Conservation (phyloP, 2,113 vertebrate genomes). For the Gnathonemus echidnorhynchus region DNA sequence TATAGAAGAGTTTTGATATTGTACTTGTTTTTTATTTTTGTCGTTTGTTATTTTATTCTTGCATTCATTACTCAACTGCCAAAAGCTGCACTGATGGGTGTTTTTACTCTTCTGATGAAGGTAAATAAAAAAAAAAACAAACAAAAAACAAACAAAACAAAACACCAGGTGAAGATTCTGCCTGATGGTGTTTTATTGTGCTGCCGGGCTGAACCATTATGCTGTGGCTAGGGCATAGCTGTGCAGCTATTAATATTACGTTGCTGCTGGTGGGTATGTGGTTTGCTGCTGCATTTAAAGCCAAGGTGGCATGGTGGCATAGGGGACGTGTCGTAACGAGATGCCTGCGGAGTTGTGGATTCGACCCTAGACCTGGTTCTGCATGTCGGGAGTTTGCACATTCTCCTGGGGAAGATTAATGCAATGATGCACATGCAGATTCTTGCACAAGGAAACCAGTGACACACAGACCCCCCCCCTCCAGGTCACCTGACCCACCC, state of each 20-base stretch:
- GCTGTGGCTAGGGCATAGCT: background rate
- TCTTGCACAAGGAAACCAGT: background rate
- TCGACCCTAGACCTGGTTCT: background rate
- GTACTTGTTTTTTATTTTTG: background rate
- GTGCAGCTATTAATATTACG: background rate
- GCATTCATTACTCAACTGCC: background rate
- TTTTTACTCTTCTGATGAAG: background rate
- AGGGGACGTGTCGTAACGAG: background rate
- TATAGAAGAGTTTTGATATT: background rate
- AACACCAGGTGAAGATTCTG: background rate
- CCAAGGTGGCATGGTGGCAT: background rate
- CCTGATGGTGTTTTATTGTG: background rate
- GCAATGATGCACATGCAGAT: background rate
- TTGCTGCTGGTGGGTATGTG: background rate
- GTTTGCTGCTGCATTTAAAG: background rate
- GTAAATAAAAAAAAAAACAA: background rate
- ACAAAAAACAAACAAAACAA: too few relatives aligned
- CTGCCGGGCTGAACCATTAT: too few relatives aligned
- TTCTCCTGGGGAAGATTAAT: background rate
- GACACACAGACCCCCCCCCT: background rate
- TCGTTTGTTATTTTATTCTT: background rate
- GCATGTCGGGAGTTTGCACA: background rate
- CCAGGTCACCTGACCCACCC: background rate
- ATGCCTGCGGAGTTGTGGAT: background rate
- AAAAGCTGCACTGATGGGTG: background rate